phyloP scores from a whole-genome alignment of 2,113 vertebrate species.

The Oryzias woworae region DNA sequence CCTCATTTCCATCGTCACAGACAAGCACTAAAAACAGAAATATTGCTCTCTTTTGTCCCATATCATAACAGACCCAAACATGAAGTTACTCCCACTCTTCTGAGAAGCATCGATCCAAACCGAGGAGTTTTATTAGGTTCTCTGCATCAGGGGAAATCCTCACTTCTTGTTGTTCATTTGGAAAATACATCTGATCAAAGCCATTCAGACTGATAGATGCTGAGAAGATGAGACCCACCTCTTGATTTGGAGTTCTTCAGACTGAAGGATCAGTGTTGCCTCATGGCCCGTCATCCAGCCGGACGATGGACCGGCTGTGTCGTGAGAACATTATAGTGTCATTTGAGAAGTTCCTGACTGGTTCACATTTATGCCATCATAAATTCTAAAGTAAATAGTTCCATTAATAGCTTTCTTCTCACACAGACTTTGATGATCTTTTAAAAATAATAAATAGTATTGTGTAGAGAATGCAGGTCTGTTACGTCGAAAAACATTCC shows the following conservation, averaged over 20 bases:
- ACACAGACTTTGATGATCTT: too few species aligned
- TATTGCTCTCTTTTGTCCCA: slow-evolving; percentile 3
- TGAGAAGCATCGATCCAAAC: slow-evolving; percentile 9
- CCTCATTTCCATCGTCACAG: slow-evolving; percentile 20
- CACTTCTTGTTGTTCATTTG: slow-evolving; percentile 35
- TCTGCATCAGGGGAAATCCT: slow-evolving; percentile 20
- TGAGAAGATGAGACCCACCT: slow-evolving; percentile 23
- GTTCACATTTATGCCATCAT: too few species aligned
- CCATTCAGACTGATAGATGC: slow-evolving; percentile 54
- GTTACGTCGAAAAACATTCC: too few species aligned
- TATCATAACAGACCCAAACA: background rate
- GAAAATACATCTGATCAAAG: slow-evolving; percentile 59
- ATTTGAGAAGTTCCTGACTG: too few species aligned
- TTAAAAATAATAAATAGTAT: too few species aligned
- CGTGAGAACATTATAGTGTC: background rate
- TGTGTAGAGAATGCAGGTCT: too few species aligned
- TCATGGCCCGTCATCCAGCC: slow-evolving; percentile 4
- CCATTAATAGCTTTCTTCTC: too few species aligned
- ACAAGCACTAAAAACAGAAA: slow-evolving; percentile 10
- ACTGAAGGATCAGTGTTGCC: slow-evolving; percentile 9
- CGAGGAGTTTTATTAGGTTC: slow-evolving; percentile 1
- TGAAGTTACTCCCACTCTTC: background rate
- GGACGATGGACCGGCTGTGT: background rate
- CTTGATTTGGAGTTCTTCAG: slow-evolving; percentile 16
- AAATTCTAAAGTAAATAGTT: too few species aligned